Evolutionary conservation across 53 echinoderm and acorn worm genomes (phyloP).

Genomic region (Temnopleurus reevesii): DNA sequence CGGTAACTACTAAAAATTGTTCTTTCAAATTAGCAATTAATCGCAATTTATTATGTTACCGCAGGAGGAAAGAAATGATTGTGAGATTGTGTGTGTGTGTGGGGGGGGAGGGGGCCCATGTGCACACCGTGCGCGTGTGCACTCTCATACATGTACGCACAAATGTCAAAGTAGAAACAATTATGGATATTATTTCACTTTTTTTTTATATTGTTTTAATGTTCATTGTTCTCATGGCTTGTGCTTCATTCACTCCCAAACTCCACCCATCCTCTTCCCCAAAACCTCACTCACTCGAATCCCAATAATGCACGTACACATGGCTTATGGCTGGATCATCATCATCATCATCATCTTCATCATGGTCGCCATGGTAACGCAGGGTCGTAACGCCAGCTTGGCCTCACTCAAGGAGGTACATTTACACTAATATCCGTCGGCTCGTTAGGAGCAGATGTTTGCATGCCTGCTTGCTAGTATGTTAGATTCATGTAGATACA

Average conservation of each 20-base stretch:
- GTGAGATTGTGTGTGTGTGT: too few relatives aligned
- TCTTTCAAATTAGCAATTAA: too few relatives aligned
- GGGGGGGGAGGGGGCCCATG: too few relatives aligned
- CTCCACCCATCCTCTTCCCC: not conserved
- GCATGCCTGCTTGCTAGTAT: not conserved
- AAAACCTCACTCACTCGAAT: not conserved
- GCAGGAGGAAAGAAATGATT: too few relatives aligned
- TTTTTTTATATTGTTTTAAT: not conserved
- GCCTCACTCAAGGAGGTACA: slow-evolving; percentile 59
- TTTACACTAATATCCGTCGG: not conserved
- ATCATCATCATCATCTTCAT: not conserved
- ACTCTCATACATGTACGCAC: too few relatives aligned
- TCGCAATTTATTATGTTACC: too few relatives aligned
- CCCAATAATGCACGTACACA: not conserved
- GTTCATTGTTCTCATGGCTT: slow-evolving; percentile 12
- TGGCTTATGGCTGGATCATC: not conserved
- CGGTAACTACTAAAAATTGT: too few relatives aligned
- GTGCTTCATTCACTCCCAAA: not conserved
- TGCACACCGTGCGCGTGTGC: too few relatives aligned
- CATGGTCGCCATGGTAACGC: slow-evolving; percentile 22
- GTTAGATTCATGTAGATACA: not conserved
- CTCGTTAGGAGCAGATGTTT: not conserved
- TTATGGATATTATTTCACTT: not conserved
- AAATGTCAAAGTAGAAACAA: too few relatives aligned
- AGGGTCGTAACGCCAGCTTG: slow-evolving; percentile 40